phyloP scores from a whole-genome alignment of 2,797 vertebrate species.

The Sebastes cheni region DNA sequence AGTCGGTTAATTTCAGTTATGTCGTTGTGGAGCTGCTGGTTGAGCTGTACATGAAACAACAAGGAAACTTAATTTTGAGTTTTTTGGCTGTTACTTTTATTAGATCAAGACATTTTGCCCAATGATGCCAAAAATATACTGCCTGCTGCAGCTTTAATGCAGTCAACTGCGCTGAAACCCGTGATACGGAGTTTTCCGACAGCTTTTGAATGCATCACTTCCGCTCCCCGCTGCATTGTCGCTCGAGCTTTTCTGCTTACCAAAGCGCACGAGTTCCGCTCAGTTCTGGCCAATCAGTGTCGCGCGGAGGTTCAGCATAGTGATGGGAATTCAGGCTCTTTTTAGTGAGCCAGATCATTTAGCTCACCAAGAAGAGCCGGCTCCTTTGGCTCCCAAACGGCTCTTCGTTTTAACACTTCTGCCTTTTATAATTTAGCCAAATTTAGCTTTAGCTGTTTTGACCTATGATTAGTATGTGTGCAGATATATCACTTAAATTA shows the following conservation, averaged over 20 bases:
- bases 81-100: not conserved
- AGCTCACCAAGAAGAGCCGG: too few species aligned
- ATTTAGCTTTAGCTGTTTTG: too few species aligned
- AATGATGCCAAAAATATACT: too few species aligned
- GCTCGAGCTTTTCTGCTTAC: not conserved
- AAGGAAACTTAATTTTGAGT: not conserved
- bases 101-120: not conserved
- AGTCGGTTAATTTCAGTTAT: not conserved
- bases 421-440: too few species aligned
- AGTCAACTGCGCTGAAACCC: not conserved
- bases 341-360: too few species aligned
- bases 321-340: too few species aligned
- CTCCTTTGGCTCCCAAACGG: too few species aligned
- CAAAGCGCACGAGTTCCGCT: constrained; percentile 56
- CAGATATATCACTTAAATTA: too few species aligned
- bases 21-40: not conserved
- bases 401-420: too few species aligned
- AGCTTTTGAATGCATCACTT: constrained; percentile 17
- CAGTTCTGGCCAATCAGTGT: constrained; percentile 53
- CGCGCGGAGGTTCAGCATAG: too few species aligned
- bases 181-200: not conserved
- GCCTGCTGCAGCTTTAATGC: not conserved
- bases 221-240: constrained; percentile 42
- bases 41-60: not conserved
- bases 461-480: too few species aligned